These are phyloP conservation scores for Myzus persicae DNA, from an alignment of 1,140 invertebrate genomes.

Conservation along the genomic window DNA sequence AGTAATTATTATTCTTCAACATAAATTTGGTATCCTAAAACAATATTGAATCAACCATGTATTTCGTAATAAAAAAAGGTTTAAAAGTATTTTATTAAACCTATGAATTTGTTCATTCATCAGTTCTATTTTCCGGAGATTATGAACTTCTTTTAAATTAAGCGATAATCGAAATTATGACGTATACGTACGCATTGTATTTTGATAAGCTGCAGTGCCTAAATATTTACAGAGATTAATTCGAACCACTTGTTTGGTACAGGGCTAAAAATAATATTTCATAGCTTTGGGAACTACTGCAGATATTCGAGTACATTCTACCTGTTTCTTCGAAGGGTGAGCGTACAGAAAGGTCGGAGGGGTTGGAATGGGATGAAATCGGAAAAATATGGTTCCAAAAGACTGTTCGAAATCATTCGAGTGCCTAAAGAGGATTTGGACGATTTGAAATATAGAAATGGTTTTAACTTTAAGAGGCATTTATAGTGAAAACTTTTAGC, in stretches of 20 bases:
- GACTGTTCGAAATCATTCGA: neutral
- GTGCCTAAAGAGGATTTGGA: neutral
- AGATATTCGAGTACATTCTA: neutral
- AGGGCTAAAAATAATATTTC: neutral
- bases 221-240: neutral
- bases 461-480: neutral
- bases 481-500: constrained; percentile 2
- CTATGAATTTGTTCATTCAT: neutral
- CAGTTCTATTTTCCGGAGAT: neutral
- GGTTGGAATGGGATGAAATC: neutral
- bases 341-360: neutral
- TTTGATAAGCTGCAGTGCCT: neutral
- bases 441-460: constrained; percentile 1
- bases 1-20: no score
- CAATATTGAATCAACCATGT: neutral
- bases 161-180: neutral
- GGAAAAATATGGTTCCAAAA: neutral
- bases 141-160: neutral
- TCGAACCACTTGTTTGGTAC: neutral
- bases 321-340: neutral
- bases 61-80: neutral
- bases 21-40: no score
- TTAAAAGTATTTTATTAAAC: neutral
- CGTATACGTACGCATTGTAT: neutral
- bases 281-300: neutral